Percentiles rank a stretch among this genome's conserved stretches.
These are phyloP conservation scores for Peromyscus maniculatus DNA, from an alignment of 2,113 vertebrate species.

Conservation along the genomic window DNA sequence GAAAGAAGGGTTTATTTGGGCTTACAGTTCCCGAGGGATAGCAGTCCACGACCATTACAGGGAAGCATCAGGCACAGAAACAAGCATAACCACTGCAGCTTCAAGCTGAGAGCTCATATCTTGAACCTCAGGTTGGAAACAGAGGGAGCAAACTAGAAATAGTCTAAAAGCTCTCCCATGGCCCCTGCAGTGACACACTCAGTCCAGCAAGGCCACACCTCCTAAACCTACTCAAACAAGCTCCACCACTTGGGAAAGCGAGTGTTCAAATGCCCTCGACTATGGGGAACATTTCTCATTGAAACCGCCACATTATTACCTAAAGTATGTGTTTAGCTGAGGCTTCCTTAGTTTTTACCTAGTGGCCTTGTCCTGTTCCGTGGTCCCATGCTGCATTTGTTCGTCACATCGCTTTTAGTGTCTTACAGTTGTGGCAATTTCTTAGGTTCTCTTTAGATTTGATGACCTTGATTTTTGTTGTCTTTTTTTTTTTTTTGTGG, in stretches of 20 bases:
- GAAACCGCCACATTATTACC: not conserved
- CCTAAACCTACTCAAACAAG: not conserved
- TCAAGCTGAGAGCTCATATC: not conserved
- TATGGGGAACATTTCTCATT: not conserved
- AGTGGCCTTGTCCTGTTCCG: not conserved
- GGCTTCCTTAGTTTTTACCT: slow-evolving; percentile 9
- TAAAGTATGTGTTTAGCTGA: not conserved
- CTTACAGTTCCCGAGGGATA: not conserved
- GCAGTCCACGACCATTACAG: not conserved
- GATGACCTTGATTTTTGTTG: not conserved
- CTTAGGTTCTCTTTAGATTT: not conserved
- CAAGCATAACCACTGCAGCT: not conserved
- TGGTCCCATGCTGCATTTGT: not conserved
- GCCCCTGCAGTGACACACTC: not conserved
- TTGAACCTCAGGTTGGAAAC: not conserved
- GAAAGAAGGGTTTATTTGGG: not conserved
- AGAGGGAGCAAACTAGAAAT: not conserved
- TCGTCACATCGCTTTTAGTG: not conserved
- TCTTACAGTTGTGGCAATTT: not conserved
- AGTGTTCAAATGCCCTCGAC: not conserved
- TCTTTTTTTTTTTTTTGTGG: not conserved
- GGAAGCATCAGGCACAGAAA: not conserved
- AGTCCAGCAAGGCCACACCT: not conserved
- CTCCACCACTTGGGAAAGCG: not conserved
- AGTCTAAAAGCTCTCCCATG: not conserved